Percentiles rank a stretch among this genome's conserved stretches.
Evolutionary conservation across 2,888 invertebrate species (phyloP).

Genomic region (Smittia sp.): DNA sequence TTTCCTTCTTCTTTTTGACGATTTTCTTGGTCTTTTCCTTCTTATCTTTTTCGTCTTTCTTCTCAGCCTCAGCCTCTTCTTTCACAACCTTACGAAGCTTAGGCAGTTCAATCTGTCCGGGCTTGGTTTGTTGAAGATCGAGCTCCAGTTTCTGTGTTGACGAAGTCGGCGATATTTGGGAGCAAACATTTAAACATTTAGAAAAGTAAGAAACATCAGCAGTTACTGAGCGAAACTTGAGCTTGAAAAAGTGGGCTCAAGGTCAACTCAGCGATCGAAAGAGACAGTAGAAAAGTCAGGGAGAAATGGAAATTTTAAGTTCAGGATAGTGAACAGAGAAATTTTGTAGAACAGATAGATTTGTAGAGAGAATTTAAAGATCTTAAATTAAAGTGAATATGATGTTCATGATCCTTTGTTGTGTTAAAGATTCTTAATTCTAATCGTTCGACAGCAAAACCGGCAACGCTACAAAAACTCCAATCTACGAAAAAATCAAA

Average conservation of each 20-base stretch:
- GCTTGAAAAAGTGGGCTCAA: not conserved
- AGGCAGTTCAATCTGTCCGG: constrained; percentile 45
- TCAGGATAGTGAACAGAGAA: not conserved
- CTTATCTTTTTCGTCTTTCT: constrained; percentile 44
- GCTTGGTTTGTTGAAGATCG: constrained; percentile 30
- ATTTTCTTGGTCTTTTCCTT: constrained; percentile 47
- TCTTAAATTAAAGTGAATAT: not conserved
- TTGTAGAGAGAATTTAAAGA: not conserved
- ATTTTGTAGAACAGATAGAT: not conserved
- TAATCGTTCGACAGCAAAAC: not conserved
- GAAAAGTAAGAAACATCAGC: not conserved
- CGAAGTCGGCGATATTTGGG: not conserved
- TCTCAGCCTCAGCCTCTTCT: constrained; percentile 25
- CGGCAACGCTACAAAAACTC: not conserved
- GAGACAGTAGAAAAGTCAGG: not conserved
- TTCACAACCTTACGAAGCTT: constrained; percentile 50
- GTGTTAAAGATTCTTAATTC: constrained; percentile 1
- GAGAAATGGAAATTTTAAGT: not conserved
- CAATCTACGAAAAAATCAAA: too few relatives aligned
- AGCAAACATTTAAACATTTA: constrained; percentile 2
- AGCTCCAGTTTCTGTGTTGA: constrained; percentile 28
- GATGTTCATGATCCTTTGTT: not conserved
- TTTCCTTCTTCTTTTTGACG: constrained; percentile 56
- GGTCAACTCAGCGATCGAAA: not conserved
- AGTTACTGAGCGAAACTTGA: not conserved